Evolutionary conservation across 2,797 vertebrate species (phyloP).

Genomic region (Neoniphon sammara): DNA sequence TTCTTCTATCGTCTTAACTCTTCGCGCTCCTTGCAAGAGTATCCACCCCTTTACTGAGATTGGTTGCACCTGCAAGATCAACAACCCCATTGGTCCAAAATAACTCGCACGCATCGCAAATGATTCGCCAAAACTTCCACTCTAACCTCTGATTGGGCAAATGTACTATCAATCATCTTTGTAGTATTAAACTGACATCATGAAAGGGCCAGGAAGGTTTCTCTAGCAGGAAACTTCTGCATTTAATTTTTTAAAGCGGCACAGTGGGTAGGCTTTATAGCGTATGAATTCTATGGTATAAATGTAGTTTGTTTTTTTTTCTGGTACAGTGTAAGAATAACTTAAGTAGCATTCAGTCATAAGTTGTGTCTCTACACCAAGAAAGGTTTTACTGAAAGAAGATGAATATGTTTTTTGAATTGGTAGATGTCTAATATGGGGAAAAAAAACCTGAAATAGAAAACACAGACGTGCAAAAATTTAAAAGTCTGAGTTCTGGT

Average conservation of each 20-base stretch:
- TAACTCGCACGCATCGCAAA: accelerated
- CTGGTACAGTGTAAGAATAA: no score
- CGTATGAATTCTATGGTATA: background rate
- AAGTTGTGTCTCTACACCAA: no score
- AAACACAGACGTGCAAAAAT: no score
- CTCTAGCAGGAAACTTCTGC: background rate
- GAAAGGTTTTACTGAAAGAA: no score
- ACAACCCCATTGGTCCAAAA: slow-evolving; percentile 54
- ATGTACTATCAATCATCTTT: slow-evolving; percentile 36
- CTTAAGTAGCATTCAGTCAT: no score
- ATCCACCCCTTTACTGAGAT: slow-evolving; percentile 56
- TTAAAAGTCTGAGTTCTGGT: no score
- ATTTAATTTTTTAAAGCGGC: slow-evolving; percentile 67
- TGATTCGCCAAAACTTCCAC: background rate
- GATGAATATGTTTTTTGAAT: no score
- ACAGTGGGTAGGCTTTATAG: background rate
- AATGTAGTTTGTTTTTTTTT: background rate
- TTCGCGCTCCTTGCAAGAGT: slow-evolving; percentile 79
- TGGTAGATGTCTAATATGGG: no score
- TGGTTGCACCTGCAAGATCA: slow-evolving; percentile 24
- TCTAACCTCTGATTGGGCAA: slow-evolving; percentile 49
- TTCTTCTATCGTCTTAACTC: slow-evolving; percentile 68
- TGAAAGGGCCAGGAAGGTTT: background rate
- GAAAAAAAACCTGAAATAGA: no score
- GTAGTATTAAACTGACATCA: background rate